Evolutionary conservation across 37 sponge, comb jelly and placozoan genomes (phyloP).

Genomic region (Haliclona indistincta): DNA sequence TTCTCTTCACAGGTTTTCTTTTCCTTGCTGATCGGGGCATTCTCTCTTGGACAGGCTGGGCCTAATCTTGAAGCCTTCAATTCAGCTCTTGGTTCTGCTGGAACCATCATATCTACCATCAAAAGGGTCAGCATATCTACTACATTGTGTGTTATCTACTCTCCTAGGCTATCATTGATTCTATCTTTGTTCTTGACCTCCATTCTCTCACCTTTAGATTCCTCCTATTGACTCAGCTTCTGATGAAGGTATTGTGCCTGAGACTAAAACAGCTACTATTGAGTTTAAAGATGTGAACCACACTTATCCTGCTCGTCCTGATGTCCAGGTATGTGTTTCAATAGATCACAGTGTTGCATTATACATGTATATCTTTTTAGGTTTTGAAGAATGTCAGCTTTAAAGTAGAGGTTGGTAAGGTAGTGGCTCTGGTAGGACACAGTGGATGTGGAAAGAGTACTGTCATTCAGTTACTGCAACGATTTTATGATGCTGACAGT

Average conservation of each 20-base stretch:
- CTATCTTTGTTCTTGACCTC: slow-evolving; percentile 12
- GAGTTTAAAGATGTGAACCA: slow-evolving; percentile 72
- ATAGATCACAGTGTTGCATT: background rate
- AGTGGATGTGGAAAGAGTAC: slow-evolving; percentile 72
- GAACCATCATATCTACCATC: slow-evolving; percentile 34
- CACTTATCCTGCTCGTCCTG: slow-evolving; percentile 81
- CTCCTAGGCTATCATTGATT: background rate
- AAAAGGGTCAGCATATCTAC: slow-evolving; percentile 22
- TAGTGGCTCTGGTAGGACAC: slow-evolving; percentile 59
- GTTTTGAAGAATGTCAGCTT: slow-evolving; percentile 50
- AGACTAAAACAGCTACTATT: slow-evolving; percentile 30
- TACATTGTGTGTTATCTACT: slow-evolving; percentile 1
- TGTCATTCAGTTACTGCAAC: slow-evolving; percentile 43
- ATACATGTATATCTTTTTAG: slow-evolving; percentile 36
- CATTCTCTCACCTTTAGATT: slow-evolving; percentile 9
- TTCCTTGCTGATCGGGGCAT: slow-evolving; percentile 58
- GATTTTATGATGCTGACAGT: slow-evolving; percentile 43
- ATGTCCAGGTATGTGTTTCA: slow-evolving; percentile 33
- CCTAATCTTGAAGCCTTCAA: slow-evolving; percentile 36
- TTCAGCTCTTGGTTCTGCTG: slow-evolving; percentile 38
- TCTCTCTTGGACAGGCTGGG: slow-evolving; percentile 58
- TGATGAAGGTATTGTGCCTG: slow-evolving; percentile 23
- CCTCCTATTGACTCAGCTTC: slow-evolving; percentile 55
- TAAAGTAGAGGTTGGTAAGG: slow-evolving; percentile 34
- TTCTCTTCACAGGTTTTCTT: slow-evolving; percentile 44